These are phyloP conservation scores for Pseudachorutes palmiensis DNA, from an alignment of 1,140 invertebrate genomes.

Conservation along the genomic window DNA sequence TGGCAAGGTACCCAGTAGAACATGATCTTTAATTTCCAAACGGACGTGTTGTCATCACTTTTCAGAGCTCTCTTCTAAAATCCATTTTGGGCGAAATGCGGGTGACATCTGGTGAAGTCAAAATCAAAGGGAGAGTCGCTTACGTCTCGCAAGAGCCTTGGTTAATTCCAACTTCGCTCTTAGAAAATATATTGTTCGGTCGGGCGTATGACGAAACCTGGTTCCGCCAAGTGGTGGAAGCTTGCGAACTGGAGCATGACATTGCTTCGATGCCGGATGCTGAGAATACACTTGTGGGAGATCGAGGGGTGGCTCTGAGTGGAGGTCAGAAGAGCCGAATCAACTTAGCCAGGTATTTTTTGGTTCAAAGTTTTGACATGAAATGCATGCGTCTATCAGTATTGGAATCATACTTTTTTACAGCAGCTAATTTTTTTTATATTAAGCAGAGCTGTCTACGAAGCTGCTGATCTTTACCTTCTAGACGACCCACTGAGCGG, in stretches of 20 bases:
- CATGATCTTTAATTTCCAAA: neutral
- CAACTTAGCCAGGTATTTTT: neutral
- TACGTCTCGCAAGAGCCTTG: neutral
- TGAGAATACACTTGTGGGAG: neutral
- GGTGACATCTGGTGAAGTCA: neutral
- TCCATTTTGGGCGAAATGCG: neutral
- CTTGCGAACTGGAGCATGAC: neutral
- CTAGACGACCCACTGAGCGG: conserved; percentile 49
- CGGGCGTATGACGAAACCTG: neutral
- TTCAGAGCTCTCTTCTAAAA: neutral
- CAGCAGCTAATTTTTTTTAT: no score
- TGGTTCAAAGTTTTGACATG: no score
- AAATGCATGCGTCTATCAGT: no score
- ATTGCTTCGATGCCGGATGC: neutral
- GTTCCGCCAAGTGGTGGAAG: neutral
- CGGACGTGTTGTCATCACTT: neutral
- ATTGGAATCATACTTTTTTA: no score
- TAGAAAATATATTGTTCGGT: neutral
- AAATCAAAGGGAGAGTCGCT: neutral
- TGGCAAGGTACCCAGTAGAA: neutral
- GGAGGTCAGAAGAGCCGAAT: neutral
- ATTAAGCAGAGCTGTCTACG: conserved; percentile 45
- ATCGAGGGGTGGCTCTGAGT: neutral
- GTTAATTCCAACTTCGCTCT: neutral
- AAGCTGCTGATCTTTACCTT: conserved; percentile 47